Base-by-base conservation (phyloP, 2,888 invertebrate species). In the Netelia fuscicornis region DNA sequence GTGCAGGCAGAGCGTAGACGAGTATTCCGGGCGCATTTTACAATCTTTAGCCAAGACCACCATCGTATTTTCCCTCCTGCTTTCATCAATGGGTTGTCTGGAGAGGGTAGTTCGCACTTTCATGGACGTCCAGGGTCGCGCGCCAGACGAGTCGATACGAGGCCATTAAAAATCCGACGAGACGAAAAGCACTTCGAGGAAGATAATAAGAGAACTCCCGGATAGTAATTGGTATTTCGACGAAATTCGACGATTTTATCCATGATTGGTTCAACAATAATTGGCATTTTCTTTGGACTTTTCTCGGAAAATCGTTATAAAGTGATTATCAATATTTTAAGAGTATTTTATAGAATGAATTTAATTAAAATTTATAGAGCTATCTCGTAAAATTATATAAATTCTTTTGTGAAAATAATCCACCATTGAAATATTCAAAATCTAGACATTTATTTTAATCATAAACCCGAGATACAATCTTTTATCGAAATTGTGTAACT, bases 21-120 rank as follows among this genome's bases (percentile, higher is more conserved):
- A 56, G 60, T 54, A 81, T 81, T 67, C 62, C 54, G 54, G 52
- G 62, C 60, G 75, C 48, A 52, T 76, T 84, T 84, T 81, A 81
- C 81, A 76, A 84, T 84, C 80, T 84, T 80, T 58, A 54, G 60
- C 42, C 25, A 62, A 65, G 76, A 65, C 64, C 64, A 20, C 56
- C 44, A 25, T 25, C 30, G 76, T 23, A 65, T 67, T 54, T 76
- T 56, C 65, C 20, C 17, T 20, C 13, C 30, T 44, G 48, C 64
- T 62, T 30, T 75, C 48, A 30, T 30, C 30, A 30, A 30, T 30
- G 30, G 30, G 30, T 20, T 9, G 65, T 65, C 71, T 54, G 64
- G 42, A 72, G 72, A 65, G 72, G 79, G 70, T 71, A 64, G 78
- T 79, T 79, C 58, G 62, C 78, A 54, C 71, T 72, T 79, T 52